Conservation (phyloP, 1,140 invertebrate genomes). For the Aphaenogaster ashmeadi region DNA sequence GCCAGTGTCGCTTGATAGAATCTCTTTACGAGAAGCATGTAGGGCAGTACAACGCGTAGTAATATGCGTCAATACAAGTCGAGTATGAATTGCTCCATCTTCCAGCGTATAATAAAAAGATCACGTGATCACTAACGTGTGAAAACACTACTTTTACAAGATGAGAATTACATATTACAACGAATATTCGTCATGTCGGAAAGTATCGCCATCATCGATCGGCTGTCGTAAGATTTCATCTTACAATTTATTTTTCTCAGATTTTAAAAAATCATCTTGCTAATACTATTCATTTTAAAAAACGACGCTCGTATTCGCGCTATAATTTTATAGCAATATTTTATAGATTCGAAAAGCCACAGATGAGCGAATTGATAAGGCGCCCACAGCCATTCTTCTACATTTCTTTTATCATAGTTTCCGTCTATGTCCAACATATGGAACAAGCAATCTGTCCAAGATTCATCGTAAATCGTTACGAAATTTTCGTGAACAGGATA, state of each 20-base stretch:
- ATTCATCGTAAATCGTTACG: slow-evolving; percentile 16
- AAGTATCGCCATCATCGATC: not conserved
- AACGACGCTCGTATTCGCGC: not conserved
- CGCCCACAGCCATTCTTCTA: not conserved
- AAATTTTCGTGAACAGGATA: slow-evolving; percentile 36
- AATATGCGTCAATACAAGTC: not conserved
- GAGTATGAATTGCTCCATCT: slow-evolving; percentile 6
- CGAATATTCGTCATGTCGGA: not conserved
- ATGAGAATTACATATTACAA: slow-evolving; percentile 3
- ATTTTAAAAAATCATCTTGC: not conserved
- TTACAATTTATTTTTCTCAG: slow-evolving; percentile 23
- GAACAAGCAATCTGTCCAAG: slow-evolving; percentile 45
- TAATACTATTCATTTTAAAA: slow-evolving; percentile 22
- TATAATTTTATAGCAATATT: slow-evolving; percentile 32
- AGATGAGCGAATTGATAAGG: not conserved
- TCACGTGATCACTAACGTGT: not conserved
- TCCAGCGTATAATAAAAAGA: slow-evolving; percentile 11
- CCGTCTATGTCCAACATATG: slow-evolving; percentile 23
- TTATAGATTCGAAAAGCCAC: slow-evolving; percentile 14
- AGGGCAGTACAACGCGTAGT: slow-evolving; percentile 27
- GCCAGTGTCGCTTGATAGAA: not conserved
- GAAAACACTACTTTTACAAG: not conserved
- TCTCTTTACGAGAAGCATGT: slow-evolving; percentile 29
- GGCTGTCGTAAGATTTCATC: not conserved
- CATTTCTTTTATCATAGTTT: slow-evolving; percentile 36